Base-by-base conservation (phyloP, 2,113 vertebrate genomes). In the Pedionomus torquatus region DNA sequence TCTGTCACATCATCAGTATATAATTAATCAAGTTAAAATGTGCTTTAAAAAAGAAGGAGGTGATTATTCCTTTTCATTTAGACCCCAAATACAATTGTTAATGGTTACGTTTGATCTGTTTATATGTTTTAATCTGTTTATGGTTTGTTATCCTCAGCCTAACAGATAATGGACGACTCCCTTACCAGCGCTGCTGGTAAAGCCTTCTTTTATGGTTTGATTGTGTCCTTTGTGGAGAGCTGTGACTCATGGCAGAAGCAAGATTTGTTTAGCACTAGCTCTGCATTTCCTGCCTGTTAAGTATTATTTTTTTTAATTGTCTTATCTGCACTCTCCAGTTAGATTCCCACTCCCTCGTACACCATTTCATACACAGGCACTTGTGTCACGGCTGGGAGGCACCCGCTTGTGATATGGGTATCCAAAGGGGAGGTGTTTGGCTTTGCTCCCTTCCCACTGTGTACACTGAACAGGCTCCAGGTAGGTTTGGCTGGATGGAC, bases 11-110 rank as follows among this genome's bases (percentile, higher is more conserved):
- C 12, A 49, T 72, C 46, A 72, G 49, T 61, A 33, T 70, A 4
- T 82, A 83, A 78, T 55, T 90, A 12, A 78, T 83, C 33, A 78
- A 72, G 28, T 52, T 57, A 28, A 83, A 95, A 66, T 24, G 61
- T 33, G 52, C 14, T 75, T 94, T 63, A 77, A 69, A n/a, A 23
- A 58, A 58, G 51, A 49, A 91, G 39, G 35, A 31, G 5, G 19
- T 79, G 21, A 14, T 91, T 55, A 60, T 74, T 81, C 18, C 18
- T 89, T 82, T 88, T 79, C 18, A 30, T 68, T 55, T 89, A 77
- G 57, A 68, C n/a, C 14, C 17, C 61, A 25, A 79, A 76, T 17
- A 63, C 51, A 68, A 15, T 25, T 55, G 51, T 30, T 30, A 17
- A 30, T 30, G 52, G 16, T 30, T 30, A 28, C 16, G 28, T 54